Percentiles rank a stretch among this genome's conserved stretches.
Conservation (phyloP, 2,113 vertebrate species). For the Lamprologus speciosus region DNA sequence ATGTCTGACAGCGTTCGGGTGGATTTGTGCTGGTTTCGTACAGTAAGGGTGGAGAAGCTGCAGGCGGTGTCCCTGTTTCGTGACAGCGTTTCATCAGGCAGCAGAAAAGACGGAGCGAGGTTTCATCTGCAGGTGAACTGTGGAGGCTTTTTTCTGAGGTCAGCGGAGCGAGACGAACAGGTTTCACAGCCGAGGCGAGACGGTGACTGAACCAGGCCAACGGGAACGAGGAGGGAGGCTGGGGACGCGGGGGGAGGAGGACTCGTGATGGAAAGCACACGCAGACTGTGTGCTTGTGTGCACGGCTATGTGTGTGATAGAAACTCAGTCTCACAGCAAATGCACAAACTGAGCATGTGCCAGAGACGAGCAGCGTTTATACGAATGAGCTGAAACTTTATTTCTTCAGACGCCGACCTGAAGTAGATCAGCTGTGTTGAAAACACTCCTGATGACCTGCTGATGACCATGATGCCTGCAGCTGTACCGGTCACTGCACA, state of each 20-base stretch:
- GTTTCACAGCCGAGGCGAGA: background rate
- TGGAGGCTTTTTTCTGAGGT: background rate
- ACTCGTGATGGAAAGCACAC: background rate
- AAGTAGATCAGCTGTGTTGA: fast-evolving
- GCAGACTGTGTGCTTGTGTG: background rate
- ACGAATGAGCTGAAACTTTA: background rate
- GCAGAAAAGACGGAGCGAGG: background rate
- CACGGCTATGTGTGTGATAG: background rate
- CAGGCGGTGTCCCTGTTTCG: background rate
- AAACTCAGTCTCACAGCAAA: background rate
- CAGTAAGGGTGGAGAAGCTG: background rate
- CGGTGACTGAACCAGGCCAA: background rate
- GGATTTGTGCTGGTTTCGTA: background rate
- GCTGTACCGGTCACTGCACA: background rate
- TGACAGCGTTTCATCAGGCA: background rate
- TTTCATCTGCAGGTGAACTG: background rate
- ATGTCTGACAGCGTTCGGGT: background rate
- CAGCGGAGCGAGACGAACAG: background rate
- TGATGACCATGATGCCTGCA: background rate
- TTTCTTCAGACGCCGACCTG: background rate
- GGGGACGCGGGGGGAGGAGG: background rate
- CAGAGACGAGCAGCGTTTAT: background rate
- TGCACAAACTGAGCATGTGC: background rate
- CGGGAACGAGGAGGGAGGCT: background rate
- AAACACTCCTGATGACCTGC: background rate